Base-by-base conservation (phyloP, 64 coral and sea anemone genomes). In the Stichodactyla mertensii region DNA sequence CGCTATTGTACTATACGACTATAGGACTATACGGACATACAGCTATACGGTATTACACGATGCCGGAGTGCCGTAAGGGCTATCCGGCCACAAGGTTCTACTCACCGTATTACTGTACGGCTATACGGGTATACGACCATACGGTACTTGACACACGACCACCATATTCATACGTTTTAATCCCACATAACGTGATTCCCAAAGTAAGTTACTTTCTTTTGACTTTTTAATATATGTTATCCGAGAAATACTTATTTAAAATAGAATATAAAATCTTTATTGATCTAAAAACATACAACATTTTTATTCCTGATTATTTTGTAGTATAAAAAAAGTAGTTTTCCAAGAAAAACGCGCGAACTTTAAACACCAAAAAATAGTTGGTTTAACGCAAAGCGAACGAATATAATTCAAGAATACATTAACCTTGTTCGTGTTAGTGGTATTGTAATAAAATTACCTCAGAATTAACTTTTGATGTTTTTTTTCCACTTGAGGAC, bases 361-460 rank as follows among this genome's bases (percentile, higher is more conserved):
- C 22, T 66, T 66, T 22, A 66, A 45, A n/a, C 62, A 66, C 20
- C 62, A 66, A 66, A 66, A 66, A n/a, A 66, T n/a, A 8, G 0
- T 7, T 66, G 20, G 62, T 66, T 66, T 23, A 66, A 66, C 62
- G 62, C 62, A n/a, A 66, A 66, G 62, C 62, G 62, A 66, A 66
- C 19, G 62, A 66, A 22, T n/a, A 66, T 11, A 7, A 66, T 66
- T 66, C 22, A n/a, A 66, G 7, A 4, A 66, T 66, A 66, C 62
- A 66, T 66, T 66, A n/a, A 66, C 62, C 18, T 66, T 66, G 62
- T 66, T 66, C 6, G 18, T n/a, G 62, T n/a, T 66, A 66, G 23
- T 66, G 62, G 23, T n/a, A n/a, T 66, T 66, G 62, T 66, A 66
- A 66, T 66, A 66, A 66, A 66, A 66, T 66, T 66, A 66, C 62